phyloP scores from a whole-genome alignment of 2,113 vertebrate species.

The Austrofundulus limnaeus region DNA sequence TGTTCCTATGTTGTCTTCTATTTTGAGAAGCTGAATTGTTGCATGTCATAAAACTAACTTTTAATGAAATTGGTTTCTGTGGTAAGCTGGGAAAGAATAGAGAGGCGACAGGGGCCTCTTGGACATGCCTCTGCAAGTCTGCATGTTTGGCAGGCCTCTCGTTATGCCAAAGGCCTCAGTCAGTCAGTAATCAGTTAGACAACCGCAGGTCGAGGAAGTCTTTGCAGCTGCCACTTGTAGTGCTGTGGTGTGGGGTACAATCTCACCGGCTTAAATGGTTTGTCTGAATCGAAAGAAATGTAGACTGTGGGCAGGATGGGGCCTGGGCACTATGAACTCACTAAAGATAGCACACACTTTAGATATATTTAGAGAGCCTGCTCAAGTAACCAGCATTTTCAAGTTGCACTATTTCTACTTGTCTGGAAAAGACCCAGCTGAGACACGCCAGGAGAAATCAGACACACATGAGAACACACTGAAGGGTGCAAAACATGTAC shows the following conservation, averaged over 20 bases:
- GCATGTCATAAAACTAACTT: slow-evolving; percentile 61
- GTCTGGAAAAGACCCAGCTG: slow-evolving; percentile 24
- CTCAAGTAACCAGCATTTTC: slow-evolving; percentile 62
- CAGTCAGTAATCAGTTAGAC: slow-evolving; percentile 63
- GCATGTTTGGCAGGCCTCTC: slow-evolving; percentile 49
- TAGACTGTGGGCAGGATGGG: slow-evolving; percentile 68
- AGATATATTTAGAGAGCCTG: slow-evolving; percentile 68
- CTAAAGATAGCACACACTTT: slow-evolving; percentile 69
- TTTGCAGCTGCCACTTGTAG: slow-evolving; percentile 61
- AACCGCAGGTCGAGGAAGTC: slow-evolving; percentile 84
- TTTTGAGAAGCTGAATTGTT: slow-evolving; percentile 45
- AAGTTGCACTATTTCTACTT: slow-evolving; percentile 39
- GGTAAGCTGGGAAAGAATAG: slow-evolving; percentile 56
- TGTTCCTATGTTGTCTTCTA: slow-evolving; percentile 36
- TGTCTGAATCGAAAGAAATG: slow-evolving; percentile 58
- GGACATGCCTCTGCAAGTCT: slow-evolving; percentile 71
- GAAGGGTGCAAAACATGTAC: not conserved
- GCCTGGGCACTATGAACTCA: slow-evolving; percentile 33
- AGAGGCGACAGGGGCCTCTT: slow-evolving; percentile 52
- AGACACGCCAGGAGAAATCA: slow-evolving; percentile 8
- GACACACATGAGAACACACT: not conserved
- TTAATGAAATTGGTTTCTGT: slow-evolving; percentile 68
- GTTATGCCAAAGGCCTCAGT: slow-evolving; percentile 70
- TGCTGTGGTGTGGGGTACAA: slow-evolving; percentile 43
- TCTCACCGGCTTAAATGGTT: slow-evolving; percentile 51